Base-by-base conservation (phyloP, 1,140 invertebrate species). In the Charaxes varanes region DNA sequence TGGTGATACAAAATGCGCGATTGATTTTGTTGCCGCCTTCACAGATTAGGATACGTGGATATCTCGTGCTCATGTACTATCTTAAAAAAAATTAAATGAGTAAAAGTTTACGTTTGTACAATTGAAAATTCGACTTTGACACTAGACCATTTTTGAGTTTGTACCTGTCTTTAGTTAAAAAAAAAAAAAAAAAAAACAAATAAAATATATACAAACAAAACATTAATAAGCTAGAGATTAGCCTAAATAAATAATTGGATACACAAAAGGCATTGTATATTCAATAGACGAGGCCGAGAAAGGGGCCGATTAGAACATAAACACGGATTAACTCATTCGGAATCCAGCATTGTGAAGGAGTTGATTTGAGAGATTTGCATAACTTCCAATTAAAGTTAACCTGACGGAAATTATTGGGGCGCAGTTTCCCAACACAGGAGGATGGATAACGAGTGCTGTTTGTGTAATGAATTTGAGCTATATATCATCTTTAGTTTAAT, bases 301-400 rank as follows among this genome's bases (percentile, higher is more conserved):
- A 77, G 72, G 73, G 77, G 69, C 67, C 69, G 74, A 78, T 82
- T 82, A 78, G 76, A 80, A 67, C 70, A 79, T 82, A 79, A 83
- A 80, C 77, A 80, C 68, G 63, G 79, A 83, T 83, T 81, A 83
- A 83, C 68, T 83, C 79, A 83, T 77, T 80, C 69, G 76, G 74
- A 81, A 80, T 80, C 77, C 63, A 72, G 76, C 65, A 83, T 79
- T 81, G 78, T 82, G 70, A 77, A 80, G 72, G 72, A 73, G 72
- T 76, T 65, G 65, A 71, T 79, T 73, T 68, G 72, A 61, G 70
- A 82, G 72, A 83, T 83, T 83, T 80, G 76, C 79, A 83, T 83
- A 83, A 81, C 79, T 81, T 80, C 78, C 76, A 83, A 80, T 83
- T 81, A 81, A 69, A 69, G 53, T 52, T 70, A 77, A 79, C 67